These are phyloP conservation scores for Sanderia malayensis DNA, from an alignment of 30 jellyfish, hydroid and myxozoan species.

Conservation along the genomic window DNA sequence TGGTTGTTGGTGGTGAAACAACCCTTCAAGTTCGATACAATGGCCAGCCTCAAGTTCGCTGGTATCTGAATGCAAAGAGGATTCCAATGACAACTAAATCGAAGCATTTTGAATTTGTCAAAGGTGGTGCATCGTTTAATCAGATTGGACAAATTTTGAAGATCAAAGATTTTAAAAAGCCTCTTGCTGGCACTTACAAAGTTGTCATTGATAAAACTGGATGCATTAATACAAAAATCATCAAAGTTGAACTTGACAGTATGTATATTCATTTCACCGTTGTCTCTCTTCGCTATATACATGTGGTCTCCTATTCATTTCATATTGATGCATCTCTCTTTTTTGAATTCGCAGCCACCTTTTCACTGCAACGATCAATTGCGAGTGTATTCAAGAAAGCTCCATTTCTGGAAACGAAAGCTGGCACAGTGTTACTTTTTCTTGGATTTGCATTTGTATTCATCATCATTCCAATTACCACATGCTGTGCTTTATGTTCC, in stretches of 20 bases:
- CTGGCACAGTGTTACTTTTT: slow-evolving; percentile 14
- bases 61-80: slow-evolving; percentile 47
- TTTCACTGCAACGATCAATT: slow-evolving; percentile 12
- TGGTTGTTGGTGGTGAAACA: slow-evolving; percentile 26
- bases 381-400: slow-evolving; percentile 17
- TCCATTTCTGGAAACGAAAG: slow-evolving; percentile 47
- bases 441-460: slow-evolving; percentile 34
- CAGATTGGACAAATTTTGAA: slow-evolving; percentile 38
- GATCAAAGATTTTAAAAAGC: slow-evolving; percentile 42
- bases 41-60: slow-evolving; percentile 41
- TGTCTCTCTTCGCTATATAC: too few relatives aligned
- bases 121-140: slow-evolving; percentile 19
- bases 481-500: slow-evolving; percentile 46
- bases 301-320: too few relatives aligned
- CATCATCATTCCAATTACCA: slow-evolving; percentile 42
- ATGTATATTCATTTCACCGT: slow-evolving; percentile 9
- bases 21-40: slow-evolving; percentile 34
- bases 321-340: neutral
- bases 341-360: slow-evolving; percentile 21
- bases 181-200: slow-evolving; percentile 42
- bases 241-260: slow-evolving; percentile 49
- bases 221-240: slow-evolving; percentile 28
- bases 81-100: slow-evolving; percentile 32
- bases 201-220: slow-evolving; percentile 39
- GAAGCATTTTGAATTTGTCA: slow-evolving; percentile 45